Evolutionary conservation across 2,797 vertebrate species (phyloP).

Genomic region (Gymnothorax javanicus): DNA sequence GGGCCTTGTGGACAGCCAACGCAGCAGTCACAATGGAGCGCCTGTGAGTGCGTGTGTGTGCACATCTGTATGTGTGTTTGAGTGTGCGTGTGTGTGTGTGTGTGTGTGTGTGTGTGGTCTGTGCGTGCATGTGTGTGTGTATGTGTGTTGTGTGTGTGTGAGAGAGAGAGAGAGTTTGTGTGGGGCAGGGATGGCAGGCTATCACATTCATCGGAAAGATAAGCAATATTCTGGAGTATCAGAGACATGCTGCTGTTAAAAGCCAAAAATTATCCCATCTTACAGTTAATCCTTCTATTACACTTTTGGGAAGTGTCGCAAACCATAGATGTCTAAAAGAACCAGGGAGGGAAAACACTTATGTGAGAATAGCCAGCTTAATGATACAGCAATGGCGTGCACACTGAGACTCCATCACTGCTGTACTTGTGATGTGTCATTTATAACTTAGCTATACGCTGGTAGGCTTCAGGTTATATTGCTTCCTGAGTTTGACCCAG

Average conservation of each 20-base stretch:
- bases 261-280: not conserved
- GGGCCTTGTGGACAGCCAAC: not conserved
- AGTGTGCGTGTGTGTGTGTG: not conserved
- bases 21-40: not conserved
- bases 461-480: not conserved
- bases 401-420: not conserved
- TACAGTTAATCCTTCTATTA: not conserved
- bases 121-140: not conserved
- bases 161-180: not conserved
- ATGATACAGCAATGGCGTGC: not conserved
- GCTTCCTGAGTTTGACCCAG: not conserved
- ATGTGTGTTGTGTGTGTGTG: not conserved
- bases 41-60: not conserved
- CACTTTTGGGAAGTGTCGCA: not conserved
- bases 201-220: not conserved
- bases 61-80: not conserved
- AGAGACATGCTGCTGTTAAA: not conserved
- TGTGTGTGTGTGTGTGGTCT: not conserved
- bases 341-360: not conserved
- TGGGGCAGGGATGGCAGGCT: not conserved
- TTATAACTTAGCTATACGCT: not conserved
- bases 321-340: not conserved
- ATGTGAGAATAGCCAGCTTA: not conserved
- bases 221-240: not conserved
- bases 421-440: not conserved